phyloP scores from a whole-genome alignment of 1,140 invertebrate species.

The Drosophila prosaltans region DNA sequence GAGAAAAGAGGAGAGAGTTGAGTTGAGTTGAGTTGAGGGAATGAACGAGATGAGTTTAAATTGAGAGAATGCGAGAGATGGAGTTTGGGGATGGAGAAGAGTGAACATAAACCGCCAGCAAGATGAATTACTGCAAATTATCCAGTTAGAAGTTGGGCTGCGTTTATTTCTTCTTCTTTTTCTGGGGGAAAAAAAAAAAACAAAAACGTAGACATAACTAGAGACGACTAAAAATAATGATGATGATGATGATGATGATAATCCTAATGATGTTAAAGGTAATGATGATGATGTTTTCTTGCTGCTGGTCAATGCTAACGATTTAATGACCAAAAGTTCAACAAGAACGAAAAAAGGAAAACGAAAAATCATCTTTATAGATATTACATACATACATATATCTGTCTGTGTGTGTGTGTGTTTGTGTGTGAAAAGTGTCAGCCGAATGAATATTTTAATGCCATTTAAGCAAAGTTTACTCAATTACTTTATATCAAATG shows the following conservation, averaged over 20 bases:
- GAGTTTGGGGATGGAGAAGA: not conserved
- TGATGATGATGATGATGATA: not conserved
- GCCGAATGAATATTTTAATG: not conserved
- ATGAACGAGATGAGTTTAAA: too few relatives aligned
- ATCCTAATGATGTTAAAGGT: not conserved
- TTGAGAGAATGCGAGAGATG: too few relatives aligned
- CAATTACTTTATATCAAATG: conserved; percentile 1
- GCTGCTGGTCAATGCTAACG: conserved; percentile 33
- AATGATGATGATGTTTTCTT: not conserved
- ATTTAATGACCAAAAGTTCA: conserved; percentile 36
- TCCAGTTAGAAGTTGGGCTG: conserved; percentile 65
- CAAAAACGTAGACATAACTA: conserved; percentile 10
- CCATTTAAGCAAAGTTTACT: not conserved
- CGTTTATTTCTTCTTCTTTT: conserved; percentile 19
- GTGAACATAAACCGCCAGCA: conserved; percentile 54
- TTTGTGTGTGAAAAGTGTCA: not conserved
- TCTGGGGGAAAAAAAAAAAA: conserved; percentile 30
- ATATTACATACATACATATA: not conserved
- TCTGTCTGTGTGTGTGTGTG: too few relatives aligned
- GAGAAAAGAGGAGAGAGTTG: too few relatives aligned
- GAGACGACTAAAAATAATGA: not conserved
- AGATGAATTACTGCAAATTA: conserved; percentile 80
- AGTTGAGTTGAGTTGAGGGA: too few relatives aligned
- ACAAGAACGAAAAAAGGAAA: not conserved
- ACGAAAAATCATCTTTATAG: not conserved